Conservation (phyloP, 2,797 vertebrate genomes). For the Gobionotothen gibberifrons region DNA sequence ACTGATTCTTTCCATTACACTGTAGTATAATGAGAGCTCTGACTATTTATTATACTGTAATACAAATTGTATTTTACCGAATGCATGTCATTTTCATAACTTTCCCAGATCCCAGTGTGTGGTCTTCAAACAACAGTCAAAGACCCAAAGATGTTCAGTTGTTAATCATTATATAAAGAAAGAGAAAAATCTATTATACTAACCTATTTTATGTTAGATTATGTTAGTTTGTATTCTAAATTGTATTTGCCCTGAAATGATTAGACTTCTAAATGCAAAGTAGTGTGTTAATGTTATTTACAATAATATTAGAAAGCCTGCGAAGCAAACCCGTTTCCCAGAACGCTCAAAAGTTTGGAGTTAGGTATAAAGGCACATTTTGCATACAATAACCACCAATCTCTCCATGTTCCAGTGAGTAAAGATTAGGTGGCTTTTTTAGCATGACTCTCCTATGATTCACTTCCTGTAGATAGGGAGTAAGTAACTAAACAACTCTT, state of each 20-base stretch:
- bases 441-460: neutral
- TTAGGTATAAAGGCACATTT: neutral
- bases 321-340: neutral
- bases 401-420: neutral
- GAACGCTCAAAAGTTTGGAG: neutral
- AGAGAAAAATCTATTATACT: neutral
- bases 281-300: too few relatives aligned
- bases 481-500: neutral
- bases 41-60: too few relatives aligned
- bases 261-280: too few relatives aligned
- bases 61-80: too few relatives aligned
- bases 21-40: too few relatives aligned
- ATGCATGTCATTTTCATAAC: neutral
- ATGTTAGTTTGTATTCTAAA: too few relatives aligned
- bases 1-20: neutral
- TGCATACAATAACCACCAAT: neutral
- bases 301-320: neutral
- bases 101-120: neutral
- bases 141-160: neutral
- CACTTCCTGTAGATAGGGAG: neutral
- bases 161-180: neutral
- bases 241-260: too few relatives aligned
- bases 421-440: neutral
- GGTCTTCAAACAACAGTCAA: neutral
- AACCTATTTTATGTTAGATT: neutral